These are phyloP conservation scores for Caerostris darwini DNA, from an alignment of 1,140 invertebrate genomes.

Conservation along the genomic window DNA sequence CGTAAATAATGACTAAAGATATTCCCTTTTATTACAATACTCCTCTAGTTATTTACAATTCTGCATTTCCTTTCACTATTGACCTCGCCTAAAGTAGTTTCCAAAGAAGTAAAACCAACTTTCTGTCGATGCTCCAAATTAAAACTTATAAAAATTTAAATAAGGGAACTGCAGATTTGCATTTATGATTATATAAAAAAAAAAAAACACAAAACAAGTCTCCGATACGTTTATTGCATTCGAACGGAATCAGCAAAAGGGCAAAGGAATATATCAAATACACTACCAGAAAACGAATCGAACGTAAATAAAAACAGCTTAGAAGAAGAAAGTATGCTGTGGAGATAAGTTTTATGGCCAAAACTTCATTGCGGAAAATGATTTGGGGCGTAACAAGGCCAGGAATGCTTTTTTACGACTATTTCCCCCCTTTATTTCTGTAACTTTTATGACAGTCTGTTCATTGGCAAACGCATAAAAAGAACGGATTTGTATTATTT, in stretches of 20 bases:
- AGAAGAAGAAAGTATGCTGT: not conserved
- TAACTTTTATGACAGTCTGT: conserved; percentile 66
- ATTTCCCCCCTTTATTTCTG: conserved; percentile 60
- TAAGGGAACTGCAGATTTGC: too few species aligned
- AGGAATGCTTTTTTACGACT: conserved; percentile 71
- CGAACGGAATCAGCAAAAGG: not conserved
- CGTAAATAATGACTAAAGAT: too few species aligned
- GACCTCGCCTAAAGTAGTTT: too few species aligned
- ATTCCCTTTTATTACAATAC: too few species aligned
- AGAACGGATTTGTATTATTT: conserved; percentile 57
- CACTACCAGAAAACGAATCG: not conserved
- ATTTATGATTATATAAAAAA: too few species aligned
- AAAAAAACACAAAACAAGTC: too few species aligned
- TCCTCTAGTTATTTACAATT: too few species aligned
- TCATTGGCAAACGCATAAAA: conserved; percentile 67
- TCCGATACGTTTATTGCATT: not conserved
- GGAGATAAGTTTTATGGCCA: conserved; percentile 70
- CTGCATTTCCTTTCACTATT: too few species aligned
- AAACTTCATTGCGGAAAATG: conserved; percentile 73
- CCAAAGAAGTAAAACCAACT: too few species aligned
- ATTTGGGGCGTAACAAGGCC: conserved; percentile 65
- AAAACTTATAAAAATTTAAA: too few species aligned
- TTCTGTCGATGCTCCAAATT: too few species aligned
- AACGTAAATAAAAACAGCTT: conserved; percentile 41
- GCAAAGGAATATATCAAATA: not conserved